Evolutionary conservation across 2,113 vertebrate genomes (phyloP).

Genomic region (Chrysochloris asiatica): DNA sequence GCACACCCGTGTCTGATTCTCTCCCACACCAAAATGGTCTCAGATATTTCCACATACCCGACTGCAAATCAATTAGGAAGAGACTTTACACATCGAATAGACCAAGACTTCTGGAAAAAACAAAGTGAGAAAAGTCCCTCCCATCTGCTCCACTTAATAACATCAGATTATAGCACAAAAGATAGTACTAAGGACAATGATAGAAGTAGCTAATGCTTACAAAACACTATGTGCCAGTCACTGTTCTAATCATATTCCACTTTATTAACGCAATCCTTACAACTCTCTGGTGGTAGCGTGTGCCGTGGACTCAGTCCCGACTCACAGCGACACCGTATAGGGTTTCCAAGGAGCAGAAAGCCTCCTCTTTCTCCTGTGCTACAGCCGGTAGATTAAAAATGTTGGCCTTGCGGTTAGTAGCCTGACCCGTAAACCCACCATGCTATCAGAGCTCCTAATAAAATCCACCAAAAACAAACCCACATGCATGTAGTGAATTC

Average conservation of each 20-base stretch:
- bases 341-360: too few species aligned
- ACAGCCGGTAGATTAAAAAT: too few species aligned
- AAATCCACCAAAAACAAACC: too few species aligned
- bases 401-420: too few species aligned
- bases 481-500: too few species aligned
- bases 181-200: too few species aligned
- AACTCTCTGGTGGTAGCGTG: too few species aligned
- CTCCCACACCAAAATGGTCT: not conserved
- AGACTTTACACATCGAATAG: not conserved
- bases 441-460: too few species aligned
- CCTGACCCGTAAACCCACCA: too few species aligned
- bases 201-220: not conserved
- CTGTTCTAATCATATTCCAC: not conserved
- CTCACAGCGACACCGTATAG: too few species aligned
- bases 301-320: too few species aligned
- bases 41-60: not conserved
- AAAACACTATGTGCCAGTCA: not conserved
- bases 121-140: slow-evolving; percentile 10
- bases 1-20: not conserved
- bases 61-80: not conserved
- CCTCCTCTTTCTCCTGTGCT: too few species aligned
- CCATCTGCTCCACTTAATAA: slow-evolving; percentile 27
- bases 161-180: not conserved
- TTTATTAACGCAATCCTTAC: not conserved
- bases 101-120: not conserved